A percentile compares a stretch with the other conserved stretches of the same genome.
phyloP scores from a whole-genome alignment of 2,888 invertebrate species.

The Fragum sueziense region DNA sequence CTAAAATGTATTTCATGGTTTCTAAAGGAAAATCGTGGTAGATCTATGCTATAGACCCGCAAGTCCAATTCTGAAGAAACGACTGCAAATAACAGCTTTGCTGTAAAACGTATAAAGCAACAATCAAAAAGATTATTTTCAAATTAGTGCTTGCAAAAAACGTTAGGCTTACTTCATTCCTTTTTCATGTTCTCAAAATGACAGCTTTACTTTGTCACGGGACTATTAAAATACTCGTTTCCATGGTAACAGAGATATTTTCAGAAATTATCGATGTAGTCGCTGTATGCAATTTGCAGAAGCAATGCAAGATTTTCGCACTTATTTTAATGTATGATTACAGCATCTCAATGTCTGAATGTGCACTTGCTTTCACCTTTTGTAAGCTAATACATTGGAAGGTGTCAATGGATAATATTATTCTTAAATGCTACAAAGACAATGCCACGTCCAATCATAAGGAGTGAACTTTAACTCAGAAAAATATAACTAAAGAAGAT shows the following conservation, averaged over 20 bases:
- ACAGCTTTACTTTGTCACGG: neutral
- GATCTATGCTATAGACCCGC: too few species aligned
- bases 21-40: too few species aligned
- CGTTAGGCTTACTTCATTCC: neutral
- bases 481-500: neutral
- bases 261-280: conserved; percentile 13
- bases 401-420: too few species aligned
- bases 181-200: neutral
- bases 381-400: neutral
- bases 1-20: too few species aligned
- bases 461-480: neutral
- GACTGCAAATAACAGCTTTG: too few species aligned
- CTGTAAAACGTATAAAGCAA: too few species aligned
- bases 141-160: too few species aligned
- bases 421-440: neutral
- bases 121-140: too few species aligned
- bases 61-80: too few species aligned
- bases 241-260: conserved; percentile 39
- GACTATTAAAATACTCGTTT: conserved; percentile 30
- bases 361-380: neutral
- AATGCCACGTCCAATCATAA: neutral
- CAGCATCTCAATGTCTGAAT: neutral
- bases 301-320: neutral
- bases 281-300: conserved; percentile 3
- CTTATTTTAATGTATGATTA: neutral